These are phyloP conservation scores for Melanotaenia nigrans DNA, from an alignment of 2,797 vertebrate species.

Conservation along the genomic window DNA sequence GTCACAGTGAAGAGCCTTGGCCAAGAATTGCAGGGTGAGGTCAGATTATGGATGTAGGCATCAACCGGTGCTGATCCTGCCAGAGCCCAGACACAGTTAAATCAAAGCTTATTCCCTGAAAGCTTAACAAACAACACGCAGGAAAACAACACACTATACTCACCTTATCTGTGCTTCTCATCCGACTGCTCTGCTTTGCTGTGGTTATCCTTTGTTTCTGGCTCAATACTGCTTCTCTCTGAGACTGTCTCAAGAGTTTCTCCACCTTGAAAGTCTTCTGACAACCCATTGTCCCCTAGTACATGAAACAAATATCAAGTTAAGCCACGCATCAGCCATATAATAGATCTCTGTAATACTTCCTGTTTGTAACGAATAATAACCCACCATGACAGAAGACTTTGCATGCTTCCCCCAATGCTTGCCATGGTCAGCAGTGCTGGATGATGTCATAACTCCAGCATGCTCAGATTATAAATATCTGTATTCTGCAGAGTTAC, in stretches of 20 bases:
- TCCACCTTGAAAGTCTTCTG: constrained; percentile 77
- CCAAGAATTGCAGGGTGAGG: constrained; percentile 40
- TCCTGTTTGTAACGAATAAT: constrained; percentile 48
- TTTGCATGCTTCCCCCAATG: constrained; percentile 75
- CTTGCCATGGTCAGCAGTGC: constrained; percentile 69
- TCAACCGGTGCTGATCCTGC: constrained; percentile 60
- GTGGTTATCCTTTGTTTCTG: constrained; percentile 80
- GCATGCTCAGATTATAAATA: constrained; percentile 83
- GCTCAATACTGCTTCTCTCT: constrained; percentile 79
- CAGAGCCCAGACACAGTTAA: constrained; percentile 35
- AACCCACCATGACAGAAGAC: constrained; percentile 74
- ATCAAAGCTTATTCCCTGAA: constrained; percentile 53
- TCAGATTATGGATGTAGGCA: constrained; percentile 62
- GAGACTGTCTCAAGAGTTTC: constrained; percentile 79
- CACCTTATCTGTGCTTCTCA: constrained; percentile 78
- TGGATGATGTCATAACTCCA: constrained; percentile 79
- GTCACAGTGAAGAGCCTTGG: constrained; percentile 33
- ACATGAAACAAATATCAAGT: constrained; percentile 43
- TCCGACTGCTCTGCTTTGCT: constrained; percentile 61
- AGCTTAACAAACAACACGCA: constrained; percentile 34
- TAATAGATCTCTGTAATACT: constrained; percentile 34
- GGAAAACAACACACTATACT: constrained; percentile 42
- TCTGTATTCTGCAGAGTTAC: constrained; percentile 81
- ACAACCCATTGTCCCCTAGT: constrained; percentile 82
- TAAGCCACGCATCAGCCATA: constrained; percentile 37